Base-by-base conservation (phyloP, 2,113 vertebrate genomes). In the Neoarius graeffei region DNA sequence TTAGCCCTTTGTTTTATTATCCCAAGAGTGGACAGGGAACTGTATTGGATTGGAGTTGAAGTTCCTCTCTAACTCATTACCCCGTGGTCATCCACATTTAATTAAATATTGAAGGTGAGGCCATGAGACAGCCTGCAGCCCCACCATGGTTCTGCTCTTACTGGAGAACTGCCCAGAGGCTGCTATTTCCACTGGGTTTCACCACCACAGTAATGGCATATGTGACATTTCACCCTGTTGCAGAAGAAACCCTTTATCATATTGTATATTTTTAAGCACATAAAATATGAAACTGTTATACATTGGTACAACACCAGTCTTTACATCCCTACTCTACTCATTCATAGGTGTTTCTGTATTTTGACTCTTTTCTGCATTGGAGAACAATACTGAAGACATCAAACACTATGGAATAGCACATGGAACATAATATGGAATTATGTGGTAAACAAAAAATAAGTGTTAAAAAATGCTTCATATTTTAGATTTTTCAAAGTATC, bases 61-160 rank as follows among this genome's bases (percentile, higher is more conserved):
- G 93, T 93, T 91, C 89, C 27, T 88, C 89, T 90, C 86, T 90
- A 89, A 90, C 71, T 88, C 84, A 89, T 89, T 91, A 71, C 87
- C 48, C 85, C 90, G 89, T 91, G 88, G 91, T 93, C 92, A 71
- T 90, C 91, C 88, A 48, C 20, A 48, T 14, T 42, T 67, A 42
- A 83, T 52, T 50, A 52, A 83, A 52, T 66, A 52, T 7, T 67
- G 42, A 83, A 83, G 81, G 1, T 13, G 8, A 83, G 81, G 81
- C 92, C 91, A 82, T 25, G 88, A 89, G 89, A 91, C 85, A 82
- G 67, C 88, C 83, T 52, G 25, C 15, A 52, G 62, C 9, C 64
- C 1, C 35, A n/a, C 15, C 25, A 9, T 10, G 42, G 42, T 52
- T 52, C n/a, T 30, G 62, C 67, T n/a, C 17, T 66, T 3, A n/a